These are phyloP conservation scores for Chorisops tibialis DNA, from an alignment of 2,888 invertebrate species.

Conservation along the genomic window DNA sequence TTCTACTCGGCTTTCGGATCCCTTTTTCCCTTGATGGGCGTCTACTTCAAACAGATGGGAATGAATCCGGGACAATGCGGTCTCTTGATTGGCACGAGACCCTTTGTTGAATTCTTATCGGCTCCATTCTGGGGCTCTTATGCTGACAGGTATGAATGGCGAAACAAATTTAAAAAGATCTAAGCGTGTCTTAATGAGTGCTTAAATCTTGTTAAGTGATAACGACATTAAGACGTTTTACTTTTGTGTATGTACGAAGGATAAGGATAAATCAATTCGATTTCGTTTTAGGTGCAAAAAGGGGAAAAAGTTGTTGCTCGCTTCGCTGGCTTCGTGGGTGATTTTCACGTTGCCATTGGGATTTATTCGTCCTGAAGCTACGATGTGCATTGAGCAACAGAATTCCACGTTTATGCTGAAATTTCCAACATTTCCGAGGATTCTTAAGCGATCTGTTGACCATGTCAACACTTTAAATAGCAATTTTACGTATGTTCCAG, in stretches of 20 bases:
- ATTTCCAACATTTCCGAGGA: conserved; percentile 55
- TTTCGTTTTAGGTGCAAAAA: conserved; percentile 65
- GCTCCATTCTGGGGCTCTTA: conserved; percentile 98
- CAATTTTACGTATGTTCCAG: conserved; percentile 38
- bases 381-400: conserved; percentile 71
- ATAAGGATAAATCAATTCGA: background rate
- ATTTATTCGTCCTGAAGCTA: conserved; percentile 91
- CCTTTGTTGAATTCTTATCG: conserved; percentile 94
- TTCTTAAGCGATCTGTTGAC: conserved; percentile 54
- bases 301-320: conserved; percentile 82
- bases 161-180: background rate
- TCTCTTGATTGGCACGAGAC: conserved; percentile 88
- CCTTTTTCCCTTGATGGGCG: conserved; percentile 95
- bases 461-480: conserved; percentile 38
- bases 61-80: conserved; percentile 98
- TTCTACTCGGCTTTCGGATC: conserved; percentile 99
- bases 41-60: conserved; percentile 99
- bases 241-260: background rate
- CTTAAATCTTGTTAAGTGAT: background rate
- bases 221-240: background rate
- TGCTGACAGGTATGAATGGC: conserved; percentile 68
- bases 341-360: conserved; percentile 94
- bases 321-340: conserved; percentile 92
- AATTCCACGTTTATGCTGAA: conserved; percentile 66
- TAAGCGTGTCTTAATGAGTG: background rate